Percentiles rank a stretch among this genome's conserved stretches.
Evolutionary conservation across 2,113 vertebrate genomes (phyloP).

Genomic region (Potamarius usumacintae): DNA sequence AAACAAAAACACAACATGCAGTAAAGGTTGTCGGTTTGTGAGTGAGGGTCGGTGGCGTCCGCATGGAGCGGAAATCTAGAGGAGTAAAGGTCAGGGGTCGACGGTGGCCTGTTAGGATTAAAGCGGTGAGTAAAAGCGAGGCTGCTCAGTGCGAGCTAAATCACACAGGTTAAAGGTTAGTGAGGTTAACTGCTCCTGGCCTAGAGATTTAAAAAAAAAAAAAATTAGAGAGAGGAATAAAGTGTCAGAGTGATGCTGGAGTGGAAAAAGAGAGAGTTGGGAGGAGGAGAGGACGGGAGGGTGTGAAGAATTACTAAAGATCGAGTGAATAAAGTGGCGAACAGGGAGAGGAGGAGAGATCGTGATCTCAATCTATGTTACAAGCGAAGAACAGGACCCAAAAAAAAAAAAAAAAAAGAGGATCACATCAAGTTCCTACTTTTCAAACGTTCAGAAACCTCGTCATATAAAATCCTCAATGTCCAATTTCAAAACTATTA

Average conservation of each 20-base stretch:
- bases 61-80: constrained; percentile 9
- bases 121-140: constrained; percentile 56
- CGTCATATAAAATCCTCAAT: background rate
- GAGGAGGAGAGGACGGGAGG: too few relatives aligned
- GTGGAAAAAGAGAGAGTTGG: background rate
- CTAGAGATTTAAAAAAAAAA: background rate
- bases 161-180: constrained; percentile 49
- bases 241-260: background rate
- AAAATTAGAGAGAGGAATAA: too few relatives aligned
- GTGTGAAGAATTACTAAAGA: background rate
- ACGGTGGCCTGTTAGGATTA: constrained; percentile 61
- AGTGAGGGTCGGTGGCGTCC: background rate
- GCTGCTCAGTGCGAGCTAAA: constrained; percentile 42
- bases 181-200: constrained; percentile 40
- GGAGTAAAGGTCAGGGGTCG: constrained; percentile 49
- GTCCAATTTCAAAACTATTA: background rate
- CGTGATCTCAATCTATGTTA: background rate
- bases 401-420: background rate
- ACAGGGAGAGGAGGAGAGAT: constrained; percentile 17
- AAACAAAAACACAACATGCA: constrained; percentile 2
- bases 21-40: background rate
- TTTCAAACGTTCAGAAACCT: background rate
- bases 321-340: background rate
- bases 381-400: background rate
- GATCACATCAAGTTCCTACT: background rate